Conservation (phyloP, 2,113 vertebrate species). For the Takifugu bimaculatus region DNA sequence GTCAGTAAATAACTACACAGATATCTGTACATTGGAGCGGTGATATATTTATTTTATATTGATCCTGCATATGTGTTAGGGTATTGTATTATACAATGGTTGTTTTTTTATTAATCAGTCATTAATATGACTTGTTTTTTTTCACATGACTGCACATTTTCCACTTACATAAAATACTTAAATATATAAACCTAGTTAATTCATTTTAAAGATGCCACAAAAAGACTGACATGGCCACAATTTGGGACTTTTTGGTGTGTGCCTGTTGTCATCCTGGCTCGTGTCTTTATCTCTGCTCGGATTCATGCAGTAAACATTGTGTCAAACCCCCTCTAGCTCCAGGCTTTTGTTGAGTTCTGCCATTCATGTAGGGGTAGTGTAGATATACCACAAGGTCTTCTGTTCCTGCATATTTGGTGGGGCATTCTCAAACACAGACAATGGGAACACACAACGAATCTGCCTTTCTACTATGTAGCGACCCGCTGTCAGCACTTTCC, state of each 20-base stretch:
- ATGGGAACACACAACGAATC: conserved; percentile 8
- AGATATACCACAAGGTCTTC: conserved; percentile 10
- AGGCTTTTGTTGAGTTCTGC: conserved; percentile 42
- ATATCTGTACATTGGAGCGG: not conserved
- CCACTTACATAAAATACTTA: too few relatives aligned
- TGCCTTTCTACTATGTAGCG: not conserved
- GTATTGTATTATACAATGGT: not conserved
- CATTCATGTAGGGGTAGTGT: conserved; percentile 43
- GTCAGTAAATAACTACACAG: too few relatives aligned
- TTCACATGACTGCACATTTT: not conserved
- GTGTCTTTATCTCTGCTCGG: conserved; percentile 48
- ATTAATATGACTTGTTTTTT: not conserved
- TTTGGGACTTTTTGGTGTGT: conserved; percentile 36
- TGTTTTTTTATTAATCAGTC: conserved; percentile 4
- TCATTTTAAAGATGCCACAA: too few relatives aligned
- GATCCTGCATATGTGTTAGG: too few relatives aligned
- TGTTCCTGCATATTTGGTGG: conserved; percentile 14
- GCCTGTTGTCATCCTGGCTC: conserved; percentile 33
- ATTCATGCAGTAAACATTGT: conserved; percentile 46
- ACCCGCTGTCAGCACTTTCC: conserved; percentile 20
- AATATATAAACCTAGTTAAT: too few relatives aligned
- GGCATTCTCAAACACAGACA: conserved; percentile 34
- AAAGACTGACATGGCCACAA: conserved; percentile 17
- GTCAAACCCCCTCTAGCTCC: conserved; percentile 27
- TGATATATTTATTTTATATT: conserved; percentile 12